Evolutionary conservation across 2,797 vertebrate genomes (phyloP), one percentile per base, ranked within the genome.

Genomic region (Lemur catta): DNA sequence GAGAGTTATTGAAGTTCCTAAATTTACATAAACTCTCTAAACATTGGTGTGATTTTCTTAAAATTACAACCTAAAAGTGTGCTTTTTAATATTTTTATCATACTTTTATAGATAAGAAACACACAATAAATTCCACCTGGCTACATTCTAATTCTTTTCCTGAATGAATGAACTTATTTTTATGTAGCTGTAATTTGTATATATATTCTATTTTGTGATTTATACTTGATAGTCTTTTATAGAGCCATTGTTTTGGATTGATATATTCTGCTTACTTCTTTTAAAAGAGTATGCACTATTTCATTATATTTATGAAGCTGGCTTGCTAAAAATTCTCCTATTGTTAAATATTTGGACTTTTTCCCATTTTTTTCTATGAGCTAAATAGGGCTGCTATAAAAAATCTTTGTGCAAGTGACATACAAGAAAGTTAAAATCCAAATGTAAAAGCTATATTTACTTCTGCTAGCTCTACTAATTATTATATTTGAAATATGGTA

Each of bases 311-410:
- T 81, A 38, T 63, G 55, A 63, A 75, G 18, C 12, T 93, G 46
- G 28, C 79, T 88, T 95, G 43, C 72, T 87, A 81, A 92, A 96
- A 81, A 46, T 81, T 95, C 55, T 92, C 35, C 35, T 72, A 59
- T 87, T 76, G 48, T 96, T 86, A 80, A 95, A 35, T 92, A 85
- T 92, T 94, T 94, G 94, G 72, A 65, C 43, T 85, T 81, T 88
- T 48, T 28, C 85, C 33, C 33, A 41, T 41, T 89, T 89, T 78
- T 84, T n/a, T 20, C 61, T 30, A 75, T 75, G 38, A 88, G 57
- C 74, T 78, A 94, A 94, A 93, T 24, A 71, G 33, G 10, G 14
- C 20, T 75, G 18, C 50, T 90, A 11, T 72, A 76, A 90, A 89
- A 59, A 84, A 84, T 84, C 43, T 93, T n/a, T 61, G 46, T 46